Evolutionary conservation across 2,888 invertebrate genomes (phyloP).

Genomic region (Agriotes lineatus): DNA sequence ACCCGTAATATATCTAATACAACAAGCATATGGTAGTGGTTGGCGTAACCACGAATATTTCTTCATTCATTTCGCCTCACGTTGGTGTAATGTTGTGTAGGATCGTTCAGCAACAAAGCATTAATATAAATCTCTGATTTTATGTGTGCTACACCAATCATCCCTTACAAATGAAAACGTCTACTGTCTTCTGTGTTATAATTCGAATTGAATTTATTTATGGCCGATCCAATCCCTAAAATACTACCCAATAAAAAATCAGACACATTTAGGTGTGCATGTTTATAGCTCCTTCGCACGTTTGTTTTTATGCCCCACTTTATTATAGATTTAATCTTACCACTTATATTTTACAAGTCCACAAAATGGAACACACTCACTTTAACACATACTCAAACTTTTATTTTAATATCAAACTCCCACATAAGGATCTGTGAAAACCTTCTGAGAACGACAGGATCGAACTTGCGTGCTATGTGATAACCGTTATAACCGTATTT

Average conservation of each 20-base stretch:
- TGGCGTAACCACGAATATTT: constrained; percentile 46
- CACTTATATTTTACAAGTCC: constrained; percentile 37
- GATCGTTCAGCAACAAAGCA: constrained; percentile 48
- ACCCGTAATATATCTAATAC: constrained; percentile 45
- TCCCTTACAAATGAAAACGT: constrained; percentile 41
- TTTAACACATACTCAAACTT: constrained; percentile 22
- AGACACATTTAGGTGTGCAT: constrained; percentile 50
- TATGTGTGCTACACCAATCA: constrained; percentile 48
- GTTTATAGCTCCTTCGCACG: constrained; percentile 49
- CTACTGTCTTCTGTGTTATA: constrained; percentile 33
- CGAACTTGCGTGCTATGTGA: no score
- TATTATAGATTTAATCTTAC: constrained; percentile 41
- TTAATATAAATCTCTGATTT: constrained; percentile 50
- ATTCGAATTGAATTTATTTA: constrained; percentile 52
- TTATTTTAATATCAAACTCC: constrained; percentile 18
- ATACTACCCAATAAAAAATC: constrained; percentile 50
- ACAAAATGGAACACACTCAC: constrained; percentile 30
- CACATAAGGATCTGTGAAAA: not conserved
- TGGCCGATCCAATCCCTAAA: constrained; percentile 47
- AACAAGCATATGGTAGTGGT: constrained; percentile 47
- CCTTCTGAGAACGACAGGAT: not conserved
- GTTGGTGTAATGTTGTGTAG: constrained; percentile 50
- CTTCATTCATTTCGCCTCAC: constrained; percentile 48
- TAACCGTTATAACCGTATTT: no score
- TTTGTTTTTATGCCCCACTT: constrained; percentile 38